Evolutionary conservation across 2,888 invertebrate species (phyloP), one percentile per base, ranked within the genome.

Genomic region (Apamea epomidion): DNA sequence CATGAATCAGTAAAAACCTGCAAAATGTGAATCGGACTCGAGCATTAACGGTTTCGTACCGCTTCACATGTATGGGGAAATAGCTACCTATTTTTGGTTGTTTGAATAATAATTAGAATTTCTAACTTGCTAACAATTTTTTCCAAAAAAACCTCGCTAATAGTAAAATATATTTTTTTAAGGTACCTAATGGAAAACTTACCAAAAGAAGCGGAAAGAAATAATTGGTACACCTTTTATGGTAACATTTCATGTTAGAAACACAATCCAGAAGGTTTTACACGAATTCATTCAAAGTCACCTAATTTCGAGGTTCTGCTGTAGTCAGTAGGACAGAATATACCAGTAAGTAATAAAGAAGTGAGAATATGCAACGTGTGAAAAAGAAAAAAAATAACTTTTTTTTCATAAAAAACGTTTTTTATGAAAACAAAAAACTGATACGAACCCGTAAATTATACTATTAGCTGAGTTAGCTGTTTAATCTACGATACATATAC

Each of bases 401-500:
- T n/a, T n/a, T n/a, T n/a, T n/a, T n/a, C n/a, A n/a, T n/a, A n/a
- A n/a, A n/a, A n/a, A n/a, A n/a, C n/a, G n/a, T 37, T 21, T 51
- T 37, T 51, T 14, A 21, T 78, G 25, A 25, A 60, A 37, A 48
- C 14, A 51, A 69, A 51, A 58, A 71, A 42, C n/a, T 16, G 29
- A 70, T 25, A 18, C 12, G n/a, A 79, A 18, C 42, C n/a, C 45
- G 16, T 25, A 10, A 54, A 16, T 25, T 81, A n/a, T 48, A 58
- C 25, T 54, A 14, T 68, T 37, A 37, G n/a, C 68, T 29, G 64
- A 37, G 21, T 54, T 54, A 72, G 60, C 54, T 18, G 67, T 72
- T 78, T 67, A 51, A 83, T 78, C 29, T 51, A 21, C 54, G 45
- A 45, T 54, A 54, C 42, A 51, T 58, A 69, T 60, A 64, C 29